Percentiles rank a stretch among this genome's conserved stretches.
Conservation (phyloP, 2,797 vertebrate genomes). For the Taeniopygia guttata region DNA sequence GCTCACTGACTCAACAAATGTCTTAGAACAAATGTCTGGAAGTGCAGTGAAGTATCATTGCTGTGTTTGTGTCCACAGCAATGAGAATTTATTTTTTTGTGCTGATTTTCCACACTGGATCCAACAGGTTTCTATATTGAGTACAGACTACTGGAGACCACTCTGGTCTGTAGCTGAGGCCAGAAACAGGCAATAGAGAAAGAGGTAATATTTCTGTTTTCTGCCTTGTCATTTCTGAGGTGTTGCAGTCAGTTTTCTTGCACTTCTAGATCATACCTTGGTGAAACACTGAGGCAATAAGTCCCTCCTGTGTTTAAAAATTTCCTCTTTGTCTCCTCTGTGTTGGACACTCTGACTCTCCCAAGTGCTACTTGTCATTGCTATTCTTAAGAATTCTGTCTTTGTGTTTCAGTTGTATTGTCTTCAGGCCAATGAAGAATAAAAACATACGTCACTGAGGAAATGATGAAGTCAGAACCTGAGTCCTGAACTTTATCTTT, state of each 20-base stretch:
- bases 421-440: background rate
- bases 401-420: background rate
- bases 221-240: background rate
- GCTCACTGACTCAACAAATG: background rate
- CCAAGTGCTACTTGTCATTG: background rate
- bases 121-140: background rate
- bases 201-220: rapidly evolving
- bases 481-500: background rate
- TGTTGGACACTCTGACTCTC: background rate
- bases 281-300: background rate
- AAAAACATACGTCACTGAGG: background rate
- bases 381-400: background rate
- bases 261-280: background rate
- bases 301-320: background rate
- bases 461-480: background rate
- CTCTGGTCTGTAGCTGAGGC: background rate
- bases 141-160: background rate
- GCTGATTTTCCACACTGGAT: background rate
- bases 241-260: background rate
- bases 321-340: background rate
- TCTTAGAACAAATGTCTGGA: background rate
- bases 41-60: background rate
- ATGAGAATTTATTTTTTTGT: background rate
- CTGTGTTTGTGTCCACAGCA: background rate
- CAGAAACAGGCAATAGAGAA: background rate